A percentile compares a stretch with the other conserved stretches of the same genome.
These are phyloP conservation scores for Seriola aureovittata DNA, from an alignment of 2,113 vertebrate genomes.

Conservation along the genomic window DNA sequence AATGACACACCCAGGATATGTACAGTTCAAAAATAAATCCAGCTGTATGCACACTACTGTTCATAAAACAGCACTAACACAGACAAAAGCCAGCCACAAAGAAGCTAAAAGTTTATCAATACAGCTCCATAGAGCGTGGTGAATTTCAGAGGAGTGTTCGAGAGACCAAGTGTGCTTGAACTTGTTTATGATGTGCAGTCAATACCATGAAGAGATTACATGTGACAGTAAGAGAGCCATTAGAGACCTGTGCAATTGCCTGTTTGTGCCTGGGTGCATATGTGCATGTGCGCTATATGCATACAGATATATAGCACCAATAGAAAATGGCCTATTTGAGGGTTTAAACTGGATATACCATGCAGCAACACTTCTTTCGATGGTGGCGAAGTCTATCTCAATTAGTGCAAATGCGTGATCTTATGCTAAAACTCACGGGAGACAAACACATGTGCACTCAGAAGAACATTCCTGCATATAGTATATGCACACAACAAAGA, in stretches of 20 bases:
- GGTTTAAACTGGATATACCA: neutral
- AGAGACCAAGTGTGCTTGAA: neutral
- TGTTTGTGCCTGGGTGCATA: neutral
- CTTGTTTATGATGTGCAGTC: neutral
- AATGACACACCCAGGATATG: neutral
- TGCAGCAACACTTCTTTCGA: neutral
- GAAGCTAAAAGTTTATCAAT: neutral
- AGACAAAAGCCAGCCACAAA: neutral
- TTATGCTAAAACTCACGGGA: neutral
- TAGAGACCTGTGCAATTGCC: neutral
- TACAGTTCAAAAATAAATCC: conserved; percentile 18
- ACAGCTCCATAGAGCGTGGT: neutral
- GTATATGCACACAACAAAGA: neutral
- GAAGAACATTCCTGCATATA: neutral
- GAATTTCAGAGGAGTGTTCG: neutral
- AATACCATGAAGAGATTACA: neutral
- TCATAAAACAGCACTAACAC: neutral
- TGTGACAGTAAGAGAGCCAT: conserved; percentile 22
- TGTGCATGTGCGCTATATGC: neutral
- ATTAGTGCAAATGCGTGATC: neutral
- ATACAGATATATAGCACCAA: neutral
- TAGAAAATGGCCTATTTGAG: neutral
- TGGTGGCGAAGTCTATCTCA: neutral
- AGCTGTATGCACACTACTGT: neutral
- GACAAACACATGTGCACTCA: neutral